Conservation (phyloP, 2,113 vertebrate genomes). For the Alethe castanea region DNA sequence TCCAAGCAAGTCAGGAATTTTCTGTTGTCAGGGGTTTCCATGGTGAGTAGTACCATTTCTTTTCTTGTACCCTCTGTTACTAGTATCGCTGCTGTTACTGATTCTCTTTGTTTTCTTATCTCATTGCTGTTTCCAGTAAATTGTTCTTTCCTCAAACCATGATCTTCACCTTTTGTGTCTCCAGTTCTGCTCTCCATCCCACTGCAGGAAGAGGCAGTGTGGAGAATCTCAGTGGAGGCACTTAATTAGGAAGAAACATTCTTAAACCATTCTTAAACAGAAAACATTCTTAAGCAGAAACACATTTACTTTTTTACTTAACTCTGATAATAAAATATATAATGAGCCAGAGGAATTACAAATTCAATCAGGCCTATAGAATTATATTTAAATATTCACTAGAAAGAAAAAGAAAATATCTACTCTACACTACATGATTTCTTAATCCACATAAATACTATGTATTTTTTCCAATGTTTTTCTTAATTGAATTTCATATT, state of each 20-base stretch:
- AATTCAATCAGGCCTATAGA: neutral
- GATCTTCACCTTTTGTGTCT: neutral
- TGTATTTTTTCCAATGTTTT: neutral
- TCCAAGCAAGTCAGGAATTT: rapidly evolving
- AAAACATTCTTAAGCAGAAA: no score
- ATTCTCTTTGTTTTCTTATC: neutral
- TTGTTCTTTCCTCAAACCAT: neutral
- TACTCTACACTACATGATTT: neutral
- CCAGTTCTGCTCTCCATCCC: neutral
- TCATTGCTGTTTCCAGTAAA: neutral
- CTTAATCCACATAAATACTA: neutral
- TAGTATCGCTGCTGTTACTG: neutral
- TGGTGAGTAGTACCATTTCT: rapidly evolving
- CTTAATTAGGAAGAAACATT: neutral
- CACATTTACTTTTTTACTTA: neutral
- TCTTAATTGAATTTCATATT: neutral
- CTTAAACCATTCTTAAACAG: no score
- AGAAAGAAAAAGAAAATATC: neutral
- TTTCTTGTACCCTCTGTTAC: neutral
- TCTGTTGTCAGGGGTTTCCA: neutral
- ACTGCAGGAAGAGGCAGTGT: neutral
- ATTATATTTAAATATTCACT: neutral
- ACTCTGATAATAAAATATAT: neutral
- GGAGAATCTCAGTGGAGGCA: neutral
- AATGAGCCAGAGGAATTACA: neutral